Evolutionary conservation across 2,888 invertebrate species (phyloP).

Genomic region (Eulithis testata): DNA sequence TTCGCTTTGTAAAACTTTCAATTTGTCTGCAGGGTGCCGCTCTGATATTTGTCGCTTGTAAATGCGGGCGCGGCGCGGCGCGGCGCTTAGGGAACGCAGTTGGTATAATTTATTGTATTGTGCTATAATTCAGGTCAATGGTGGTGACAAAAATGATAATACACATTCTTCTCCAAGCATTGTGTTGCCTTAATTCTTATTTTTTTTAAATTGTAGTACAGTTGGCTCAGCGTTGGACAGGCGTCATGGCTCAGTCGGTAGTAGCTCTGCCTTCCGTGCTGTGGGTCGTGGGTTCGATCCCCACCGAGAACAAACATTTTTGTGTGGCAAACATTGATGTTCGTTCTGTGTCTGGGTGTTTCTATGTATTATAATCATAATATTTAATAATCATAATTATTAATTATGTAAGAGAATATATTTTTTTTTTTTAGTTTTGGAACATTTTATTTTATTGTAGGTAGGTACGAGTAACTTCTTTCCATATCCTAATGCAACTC

Average conservation of each 20-base stretch:
- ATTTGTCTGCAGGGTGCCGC: conserved; percentile 41
- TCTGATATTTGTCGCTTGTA: conserved; percentile 56
- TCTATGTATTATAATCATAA: no score
- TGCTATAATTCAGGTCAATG: conserved; percentile 39
- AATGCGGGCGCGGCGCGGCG: conserved; percentile 47
- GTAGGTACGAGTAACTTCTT: background rate
- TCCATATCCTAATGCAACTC: no score
- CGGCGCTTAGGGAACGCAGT: conserved; percentile 35
- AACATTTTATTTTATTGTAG: background rate
- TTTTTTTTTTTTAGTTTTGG: no score
- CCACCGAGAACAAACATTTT: no score
- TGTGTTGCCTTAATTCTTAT: conserved; percentile 18
- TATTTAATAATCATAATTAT: no score
- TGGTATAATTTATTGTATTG: conserved; percentile 40
- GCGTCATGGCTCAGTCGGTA: no score
- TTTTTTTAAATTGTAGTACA: background rate
- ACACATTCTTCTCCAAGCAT: conserved; percentile 27
- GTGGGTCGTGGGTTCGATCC: no score
- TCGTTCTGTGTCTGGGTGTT: no score
- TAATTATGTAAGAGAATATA: no score
- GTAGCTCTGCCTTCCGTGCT: no score
- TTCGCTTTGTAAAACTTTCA: conserved; percentile 29
- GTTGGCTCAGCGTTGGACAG: no score
- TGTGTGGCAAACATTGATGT: no score
- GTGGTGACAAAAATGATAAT: conserved; percentile 30